A percentile compares a stretch with the other conserved stretches of the same genome.
Conservation (phyloP, 2,113 vertebrate genomes). For the Oenanthe melanoleuca region DNA sequence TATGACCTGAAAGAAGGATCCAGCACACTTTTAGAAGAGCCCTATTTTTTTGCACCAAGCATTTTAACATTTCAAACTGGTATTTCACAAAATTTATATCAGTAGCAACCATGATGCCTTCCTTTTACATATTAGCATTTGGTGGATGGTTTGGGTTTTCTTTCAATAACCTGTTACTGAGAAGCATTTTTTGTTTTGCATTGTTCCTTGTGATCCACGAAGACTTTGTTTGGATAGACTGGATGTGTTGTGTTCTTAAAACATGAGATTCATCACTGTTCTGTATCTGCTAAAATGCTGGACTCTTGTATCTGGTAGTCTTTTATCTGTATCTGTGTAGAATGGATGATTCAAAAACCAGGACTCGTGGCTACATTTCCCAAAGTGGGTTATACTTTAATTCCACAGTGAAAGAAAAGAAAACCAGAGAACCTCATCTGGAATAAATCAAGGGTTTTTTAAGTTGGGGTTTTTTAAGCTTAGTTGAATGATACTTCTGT, state of each 20-base stretch:
- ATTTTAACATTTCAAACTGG: conserved; percentile 4
- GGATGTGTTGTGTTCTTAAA: neutral
- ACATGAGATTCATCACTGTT: neutral
- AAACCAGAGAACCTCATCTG: neutral
- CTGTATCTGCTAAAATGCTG: neutral
- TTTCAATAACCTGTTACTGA: neutral
- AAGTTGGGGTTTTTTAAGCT: neutral
- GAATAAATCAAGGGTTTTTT: neutral
- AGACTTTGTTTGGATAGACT: neutral
- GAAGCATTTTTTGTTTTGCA: neutral
- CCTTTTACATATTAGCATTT: neutral
- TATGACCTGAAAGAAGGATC: conserved; percentile 67
- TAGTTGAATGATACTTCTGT: neutral
- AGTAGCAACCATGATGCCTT: neutral
- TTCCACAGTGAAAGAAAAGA: neutral
- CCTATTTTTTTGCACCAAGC: neutral
- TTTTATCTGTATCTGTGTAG: too few relatives aligned
- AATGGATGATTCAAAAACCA: neutral
- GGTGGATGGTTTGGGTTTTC: neutral
- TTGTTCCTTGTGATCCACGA: neutral
- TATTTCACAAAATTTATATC: neutral
- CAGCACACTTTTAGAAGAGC: neutral
- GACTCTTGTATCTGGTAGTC: neutral
- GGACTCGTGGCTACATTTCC: neutral
- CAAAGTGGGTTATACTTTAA: neutral